phyloP scores from a whole-genome alignment of 2,797 vertebrate species.

The Scolopax rusticola region DNA sequence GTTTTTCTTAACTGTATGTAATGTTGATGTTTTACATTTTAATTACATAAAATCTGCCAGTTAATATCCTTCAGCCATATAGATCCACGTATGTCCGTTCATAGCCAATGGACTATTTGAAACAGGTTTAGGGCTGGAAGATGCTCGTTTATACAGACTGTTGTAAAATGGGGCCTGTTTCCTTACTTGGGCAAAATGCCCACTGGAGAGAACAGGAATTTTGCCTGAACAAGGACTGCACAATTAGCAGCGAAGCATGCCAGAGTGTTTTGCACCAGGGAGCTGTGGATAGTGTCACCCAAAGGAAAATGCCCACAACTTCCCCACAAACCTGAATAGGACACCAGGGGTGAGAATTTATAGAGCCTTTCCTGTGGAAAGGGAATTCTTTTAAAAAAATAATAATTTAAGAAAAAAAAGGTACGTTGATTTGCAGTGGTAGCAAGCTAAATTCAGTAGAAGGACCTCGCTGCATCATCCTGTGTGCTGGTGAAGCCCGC shows the following conservation, averaged over 20 bases:
- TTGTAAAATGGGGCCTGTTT: conserved; percentile 7
- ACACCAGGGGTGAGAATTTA: not conserved
- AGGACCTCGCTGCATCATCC: not conserved
- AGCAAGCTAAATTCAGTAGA: not conserved
- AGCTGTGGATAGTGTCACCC: not conserved
- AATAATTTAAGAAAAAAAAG: too few relatives aligned
- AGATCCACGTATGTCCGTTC: not conserved
- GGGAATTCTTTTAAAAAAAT: too few relatives aligned
- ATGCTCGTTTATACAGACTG: not conserved
- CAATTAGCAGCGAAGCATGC: not conserved
- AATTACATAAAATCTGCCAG: not conserved
- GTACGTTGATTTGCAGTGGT: not conserved
- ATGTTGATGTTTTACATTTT: not conserved
- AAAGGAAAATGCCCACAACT: not conserved
- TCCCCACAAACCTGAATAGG: not conserved
- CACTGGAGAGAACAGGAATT: conserved; percentile 7
- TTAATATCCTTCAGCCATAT: not conserved
- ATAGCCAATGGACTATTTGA: not conserved
- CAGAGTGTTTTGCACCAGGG: not conserved
- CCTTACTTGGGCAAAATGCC: conserved; percentile 28
- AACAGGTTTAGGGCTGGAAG: not conserved
- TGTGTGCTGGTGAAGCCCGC: not conserved
- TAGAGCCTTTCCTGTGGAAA: not conserved
- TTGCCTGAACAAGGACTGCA: not conserved
- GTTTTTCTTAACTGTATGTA: not conserved